Evolutionary conservation across 2,113 vertebrate genomes (phyloP).

Genomic region (Rhinolophus ferrumequinum): DNA sequence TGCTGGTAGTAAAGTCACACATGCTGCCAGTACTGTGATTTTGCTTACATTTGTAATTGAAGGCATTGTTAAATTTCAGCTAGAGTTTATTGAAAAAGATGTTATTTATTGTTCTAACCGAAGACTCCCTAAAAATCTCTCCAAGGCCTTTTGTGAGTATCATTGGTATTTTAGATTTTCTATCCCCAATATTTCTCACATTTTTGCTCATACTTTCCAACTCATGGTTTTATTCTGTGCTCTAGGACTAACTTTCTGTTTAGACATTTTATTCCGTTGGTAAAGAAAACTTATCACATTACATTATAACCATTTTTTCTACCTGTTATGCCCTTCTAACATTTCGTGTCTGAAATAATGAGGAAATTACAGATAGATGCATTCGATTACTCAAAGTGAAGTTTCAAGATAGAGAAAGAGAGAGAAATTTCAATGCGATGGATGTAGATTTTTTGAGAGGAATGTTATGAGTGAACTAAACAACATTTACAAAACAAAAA

Average conservation of each 20-base stretch:
- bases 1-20: background rate
- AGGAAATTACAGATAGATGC: background rate
- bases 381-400: background rate
- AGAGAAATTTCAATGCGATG: background rate
- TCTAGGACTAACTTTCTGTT: background rate
- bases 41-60: background rate
- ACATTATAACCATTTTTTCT: background rate
- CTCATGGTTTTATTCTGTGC: background rate
- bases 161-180: background rate
- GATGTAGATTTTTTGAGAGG: background rate
- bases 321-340: background rate
- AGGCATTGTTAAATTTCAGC: background rate
- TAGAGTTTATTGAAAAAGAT: background rate
- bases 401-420: background rate
- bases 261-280: background rate
- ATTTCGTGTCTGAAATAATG: conserved; percentile 28
- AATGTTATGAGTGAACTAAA: background rate
- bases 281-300: background rate
- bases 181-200: background rate
- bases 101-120: background rate
- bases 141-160: background rate
- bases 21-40: background rate
- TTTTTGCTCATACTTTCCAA: conserved; percentile 17
- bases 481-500: conserved; percentile 3
- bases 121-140: background rate